Conservation (phyloP, 2,797 vertebrate species). For the Smutsia temminckii region DNA sequence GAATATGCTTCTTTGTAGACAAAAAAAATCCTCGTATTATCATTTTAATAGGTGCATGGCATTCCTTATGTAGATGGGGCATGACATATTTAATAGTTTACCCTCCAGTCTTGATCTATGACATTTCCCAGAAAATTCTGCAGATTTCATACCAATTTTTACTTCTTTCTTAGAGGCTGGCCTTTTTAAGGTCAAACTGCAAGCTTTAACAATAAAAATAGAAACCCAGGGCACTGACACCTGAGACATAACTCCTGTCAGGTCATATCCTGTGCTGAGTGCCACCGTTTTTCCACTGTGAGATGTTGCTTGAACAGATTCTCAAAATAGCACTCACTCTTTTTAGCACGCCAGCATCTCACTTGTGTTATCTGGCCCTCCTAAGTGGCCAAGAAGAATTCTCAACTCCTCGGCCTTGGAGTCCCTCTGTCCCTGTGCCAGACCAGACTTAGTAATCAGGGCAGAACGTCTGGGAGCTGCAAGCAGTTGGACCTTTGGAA, state of each 20-base stretch:
- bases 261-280: constrained; percentile 75
- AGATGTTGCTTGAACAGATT: constrained; percentile 79
- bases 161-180: constrained; percentile 37
- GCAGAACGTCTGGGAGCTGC: neutral
- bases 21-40: neutral
- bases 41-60: neutral
- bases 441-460: constrained; percentile 67
- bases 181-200: constrained; percentile 74
- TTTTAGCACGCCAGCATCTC: constrained; percentile 75
- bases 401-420: constrained; percentile 12
- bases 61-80: neutral
- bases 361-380: constrained; percentile 79
- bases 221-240: constrained; percentile 77
- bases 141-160: constrained; percentile 57
- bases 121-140: constrained; percentile 18
- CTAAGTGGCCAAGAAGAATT: constrained; percentile 72
- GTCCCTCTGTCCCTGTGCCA: constrained; percentile 59
- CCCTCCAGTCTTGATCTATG: neutral
- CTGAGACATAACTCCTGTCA: constrained; percentile 78
- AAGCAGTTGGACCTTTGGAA: constrained; percentile 20
- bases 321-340: constrained; percentile 83
- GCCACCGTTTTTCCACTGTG: constrained; percentile 79
- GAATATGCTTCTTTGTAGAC: neutral
- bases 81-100: neutral
- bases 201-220: constrained; percentile 82